phyloP scores from a whole-genome alignment of 2,797 vertebrate genomes.

The Apogon hyalosoma region DNA sequence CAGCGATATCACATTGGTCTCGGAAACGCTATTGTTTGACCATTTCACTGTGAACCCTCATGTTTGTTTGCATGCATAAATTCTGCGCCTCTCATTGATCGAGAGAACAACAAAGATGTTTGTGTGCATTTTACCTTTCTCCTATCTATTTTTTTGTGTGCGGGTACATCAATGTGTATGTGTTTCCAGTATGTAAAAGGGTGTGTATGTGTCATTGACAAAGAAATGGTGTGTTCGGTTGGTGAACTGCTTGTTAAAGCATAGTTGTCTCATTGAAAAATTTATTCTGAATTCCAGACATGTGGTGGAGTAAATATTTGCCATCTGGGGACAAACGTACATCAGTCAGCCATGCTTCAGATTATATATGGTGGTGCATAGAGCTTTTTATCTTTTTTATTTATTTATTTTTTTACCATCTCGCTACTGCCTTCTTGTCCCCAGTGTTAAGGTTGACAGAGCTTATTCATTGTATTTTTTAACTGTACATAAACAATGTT shows the following conservation, averaged over 20 bases:
- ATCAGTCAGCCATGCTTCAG: slow-evolving; percentile 68
- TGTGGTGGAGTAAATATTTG: slow-evolving; percentile 83
- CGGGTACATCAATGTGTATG: not conserved
- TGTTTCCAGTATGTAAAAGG: slow-evolving; percentile 18
- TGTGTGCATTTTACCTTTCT: slow-evolving; percentile 6
- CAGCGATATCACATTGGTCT: slow-evolving; percentile 6
- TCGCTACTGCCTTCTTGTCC: slow-evolving; percentile 29
- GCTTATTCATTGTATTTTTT: slow-evolving; percentile 37
- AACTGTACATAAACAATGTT: slow-evolving; percentile 23
- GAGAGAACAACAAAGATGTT: slow-evolving; percentile 30
- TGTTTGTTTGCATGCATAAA: slow-evolving; percentile 39
- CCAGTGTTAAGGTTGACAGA: slow-evolving; percentile 30
- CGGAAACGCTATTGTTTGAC: slow-evolving; percentile 24
- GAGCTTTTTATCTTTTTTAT: slow-evolving; percentile 2
- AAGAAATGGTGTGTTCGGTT: slow-evolving; percentile 23
- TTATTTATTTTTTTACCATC: slow-evolving; percentile 5
- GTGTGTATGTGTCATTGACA: slow-evolving; percentile 18
- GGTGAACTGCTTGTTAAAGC: slow-evolving; percentile 56
- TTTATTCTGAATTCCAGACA: slow-evolving; percentile 70
- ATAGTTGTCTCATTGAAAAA: slow-evolving; percentile 71
- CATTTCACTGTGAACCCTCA: slow-evolving; percentile 22
- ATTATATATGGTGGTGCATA: slow-evolving; percentile 55
- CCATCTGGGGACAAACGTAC: slow-evolving; percentile 77
- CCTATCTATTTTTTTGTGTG: not conserved
- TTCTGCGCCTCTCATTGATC: slow-evolving; percentile 34